These are phyloP conservation scores for Cydia strobilella DNA, from an alignment of 1,140 invertebrate species.

Conservation along the genomic window DNA sequence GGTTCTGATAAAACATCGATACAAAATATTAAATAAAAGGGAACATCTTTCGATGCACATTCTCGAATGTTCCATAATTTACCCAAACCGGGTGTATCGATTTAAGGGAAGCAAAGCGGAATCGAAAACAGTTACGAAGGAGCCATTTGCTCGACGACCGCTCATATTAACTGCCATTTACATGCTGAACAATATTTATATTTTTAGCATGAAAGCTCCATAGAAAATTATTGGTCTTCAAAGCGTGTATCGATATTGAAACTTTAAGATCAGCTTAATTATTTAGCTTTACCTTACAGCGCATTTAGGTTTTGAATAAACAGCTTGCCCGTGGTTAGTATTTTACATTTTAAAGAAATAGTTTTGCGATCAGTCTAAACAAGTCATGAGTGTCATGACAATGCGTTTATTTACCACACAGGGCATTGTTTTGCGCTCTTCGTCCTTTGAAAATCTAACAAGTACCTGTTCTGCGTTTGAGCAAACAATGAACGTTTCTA, in stretches of 20 bases:
- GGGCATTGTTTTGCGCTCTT: constrained; percentile 1
- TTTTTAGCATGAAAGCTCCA: background rate
- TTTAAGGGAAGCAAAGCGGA: constrained; percentile 4
- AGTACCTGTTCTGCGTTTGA: constrained; percentile 20
- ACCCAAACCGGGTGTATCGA: background rate
- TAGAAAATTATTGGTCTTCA: too few species aligned
- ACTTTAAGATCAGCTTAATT: too few species aligned
- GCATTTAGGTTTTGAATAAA: background rate
- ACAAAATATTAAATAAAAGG: background rate
- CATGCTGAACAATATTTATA: background rate
- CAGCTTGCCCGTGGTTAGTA: background rate
- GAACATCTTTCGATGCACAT: constrained; percentile 12
- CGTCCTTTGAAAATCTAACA: constrained; percentile 11
- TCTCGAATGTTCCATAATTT: background rate
- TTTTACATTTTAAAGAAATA: background rate
- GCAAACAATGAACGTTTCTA: constrained; percentile 19
- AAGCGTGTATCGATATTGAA: background rate
- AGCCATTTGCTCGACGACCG: constrained; percentile 2
- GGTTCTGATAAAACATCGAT: constrained; percentile 8
- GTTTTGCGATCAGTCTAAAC: background rate
- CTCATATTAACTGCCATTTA: constrained; percentile 1
- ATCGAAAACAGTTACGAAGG: constrained; percentile 11
- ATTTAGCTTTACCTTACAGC: background rate
- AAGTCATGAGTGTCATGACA: constrained; percentile 6
- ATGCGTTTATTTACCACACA: constrained; percentile 1